Evolutionary conservation across 2,797 vertebrate species (phyloP), one percentile per base, ranked within the genome.

Genomic region (Chelon labrosus): DNA sequence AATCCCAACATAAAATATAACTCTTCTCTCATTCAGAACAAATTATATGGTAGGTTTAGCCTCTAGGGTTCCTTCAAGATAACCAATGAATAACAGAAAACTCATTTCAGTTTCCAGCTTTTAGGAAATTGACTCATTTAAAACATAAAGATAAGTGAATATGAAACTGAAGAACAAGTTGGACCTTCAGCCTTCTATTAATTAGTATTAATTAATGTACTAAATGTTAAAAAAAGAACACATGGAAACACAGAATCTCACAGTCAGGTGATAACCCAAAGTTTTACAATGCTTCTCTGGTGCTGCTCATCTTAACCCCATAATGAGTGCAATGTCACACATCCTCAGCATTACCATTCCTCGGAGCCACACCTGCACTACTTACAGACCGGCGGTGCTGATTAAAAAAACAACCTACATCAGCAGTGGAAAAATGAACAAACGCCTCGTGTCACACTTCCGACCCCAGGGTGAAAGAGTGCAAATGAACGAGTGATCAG

Each of bases 401-500:
- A 91, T 92, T 85, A 91, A 89, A 88, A 89, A 93, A 93, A 89
- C 75, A 93, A 88, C 88, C 90, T 83, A 90, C 90, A 92, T 92
- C 85, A 92, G 89, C 89, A 88, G 85, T 90, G 89, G 84, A 91
- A 85, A 92, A 92, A 91, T 83, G 86, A 92, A 90, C 88, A 91
- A 89, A 92, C 60, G 85, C 90, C 84, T 91, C 51, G 19, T 91
- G 90, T 89, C 91, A 92, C 91, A 93, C 91, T 84, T 92, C 85
- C 83, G 61, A 92, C 89, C 87, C 87, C 58, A 60, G 78, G 90
- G 88, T 90, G 91, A 90, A 86, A 79, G 85, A 91, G 93, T 93
- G 94, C 89, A 94, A 94, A 94, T 94, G 92, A 95, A 92, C 79
- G 53, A 89, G 82, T 85, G 84, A 92, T 92, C 89, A 71, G 83